Percentiles rank a stretch among this genome's conserved stretches.
phyloP scores from a whole-genome alignment of 2,113 vertebrate species.

The Cygnus buccinator region DNA sequence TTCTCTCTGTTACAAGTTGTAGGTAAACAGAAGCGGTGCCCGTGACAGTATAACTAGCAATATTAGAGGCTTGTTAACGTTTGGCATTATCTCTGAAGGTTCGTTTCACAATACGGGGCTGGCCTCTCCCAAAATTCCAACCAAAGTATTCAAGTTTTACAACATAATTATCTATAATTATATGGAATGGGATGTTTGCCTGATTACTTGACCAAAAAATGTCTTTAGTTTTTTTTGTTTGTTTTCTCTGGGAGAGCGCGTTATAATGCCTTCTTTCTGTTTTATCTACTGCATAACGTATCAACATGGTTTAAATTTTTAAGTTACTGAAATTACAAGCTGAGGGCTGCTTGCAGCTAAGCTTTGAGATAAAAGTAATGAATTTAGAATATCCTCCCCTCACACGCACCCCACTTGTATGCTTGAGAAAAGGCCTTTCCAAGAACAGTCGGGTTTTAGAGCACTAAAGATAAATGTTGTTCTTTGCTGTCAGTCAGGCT shows the following conservation, averaged over 20 bases:
- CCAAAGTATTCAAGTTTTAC: slow-evolving; percentile 46
- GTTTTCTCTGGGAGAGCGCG: background rate
- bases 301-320: background rate
- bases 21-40: background rate
- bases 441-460: background rate
- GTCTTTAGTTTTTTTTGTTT: background rate
- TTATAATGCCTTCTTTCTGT: background rate
- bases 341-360: background rate
- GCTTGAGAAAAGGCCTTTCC: background rate
- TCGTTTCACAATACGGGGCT: slow-evolving; percentile 44
- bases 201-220: slow-evolving; percentile 18
- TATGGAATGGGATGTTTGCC: slow-evolving; percentile 27
- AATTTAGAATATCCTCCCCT: background rate
- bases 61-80: slow-evolving; percentile 28
- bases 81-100: slow-evolving; percentile 27
- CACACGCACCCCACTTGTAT: background rate
- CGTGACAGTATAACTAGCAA: background rate
- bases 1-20: background rate
- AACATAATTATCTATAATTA: slow-evolving; percentile 50
- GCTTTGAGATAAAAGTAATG: background rate
- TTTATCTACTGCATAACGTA: background rate
- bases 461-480: background rate
- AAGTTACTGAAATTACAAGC: background rate
- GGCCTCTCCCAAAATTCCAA: slow-evolving; percentile 65
- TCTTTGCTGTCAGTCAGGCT: slow-evolving; percentile 31